Evolutionary conservation across 2,888 invertebrate genomes (phyloP), one percentile per base, ranked within the genome.

Genomic region (Clunio marinus): DNA sequence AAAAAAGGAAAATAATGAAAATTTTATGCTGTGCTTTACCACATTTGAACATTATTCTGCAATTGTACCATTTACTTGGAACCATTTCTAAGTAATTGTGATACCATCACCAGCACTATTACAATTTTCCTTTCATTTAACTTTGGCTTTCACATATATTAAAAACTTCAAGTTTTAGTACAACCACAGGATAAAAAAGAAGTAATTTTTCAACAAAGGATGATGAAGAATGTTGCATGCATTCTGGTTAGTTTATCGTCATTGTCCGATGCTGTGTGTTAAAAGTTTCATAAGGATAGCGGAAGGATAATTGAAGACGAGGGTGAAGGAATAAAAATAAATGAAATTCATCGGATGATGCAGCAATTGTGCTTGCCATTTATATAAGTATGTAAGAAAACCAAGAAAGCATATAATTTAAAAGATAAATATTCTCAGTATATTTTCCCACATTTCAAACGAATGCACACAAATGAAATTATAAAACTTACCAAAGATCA

Each of bases 401-500:
- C 41, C 15, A 41, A n/a, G 41, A 10, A 2, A 41, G 15, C 41
- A 5, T 15, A 15, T 13, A n/a, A 2, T n/a, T 41, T 15, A 15
- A 41, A 41, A 2, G 5, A 13, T 15, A n/a, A 41, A 41, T 15
- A 41, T 41, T 5, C 41, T 41, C 41, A 41, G 41, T 15, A 41
- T 41, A 8, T 10, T 10, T 32, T 32, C n/a, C 10, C 32, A 10
- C 32, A 8, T 32, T 10, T 32, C n/a, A 10, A 35, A 8, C 28
- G 20, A 8, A 17, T 28, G 15, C 32, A 58, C n/a, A 59, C 41
- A 59, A 59, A 59, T 58, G 27, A 58, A 59, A 28, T 59, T 59
- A 32, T 59, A 59, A 28, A 51, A 24, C 51, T 24, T 22, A 24
- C 51, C 51, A 51, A 24, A 51, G 51, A 51, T 51, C 51, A 51